phyloP scores from a whole-genome alignment of 1,140 invertebrate species.

The Caerostris darwini region DNA sequence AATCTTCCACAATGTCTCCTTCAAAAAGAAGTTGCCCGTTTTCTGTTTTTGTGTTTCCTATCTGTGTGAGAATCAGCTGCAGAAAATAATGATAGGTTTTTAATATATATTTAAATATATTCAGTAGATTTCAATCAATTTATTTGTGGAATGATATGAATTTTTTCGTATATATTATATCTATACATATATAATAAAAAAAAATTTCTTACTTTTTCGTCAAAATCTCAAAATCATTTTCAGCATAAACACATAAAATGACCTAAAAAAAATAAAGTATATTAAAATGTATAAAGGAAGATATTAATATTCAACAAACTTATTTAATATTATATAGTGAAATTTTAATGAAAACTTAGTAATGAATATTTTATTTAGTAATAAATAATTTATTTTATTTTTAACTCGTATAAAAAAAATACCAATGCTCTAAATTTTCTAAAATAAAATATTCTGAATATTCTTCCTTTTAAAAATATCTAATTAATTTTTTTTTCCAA shows the following conservation, averaged over 20 bases:
- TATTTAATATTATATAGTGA: no score
- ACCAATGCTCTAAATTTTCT: no score
- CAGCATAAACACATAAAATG: not conserved
- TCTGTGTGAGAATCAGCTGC: constrained; percentile 28
- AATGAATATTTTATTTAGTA: no score
- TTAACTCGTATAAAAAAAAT: no score
- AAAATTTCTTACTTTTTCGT: constrained; percentile 47
- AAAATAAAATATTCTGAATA: no score
- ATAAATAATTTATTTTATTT: no score
- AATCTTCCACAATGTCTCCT: constrained; percentile 55
- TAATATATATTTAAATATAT: not conserved
- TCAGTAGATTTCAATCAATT: not conserved
- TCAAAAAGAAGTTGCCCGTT: constrained; percentile 58
- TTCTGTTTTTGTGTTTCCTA: not conserved
- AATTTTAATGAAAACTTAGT: no score
- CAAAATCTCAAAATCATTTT: constrained; percentile 31
- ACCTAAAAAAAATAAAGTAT: not conserved
- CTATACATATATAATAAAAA: not conserved
- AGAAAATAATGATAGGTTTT: not conserved
- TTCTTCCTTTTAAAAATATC: no score
- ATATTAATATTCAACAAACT: no score
- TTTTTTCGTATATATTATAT: not conserved
- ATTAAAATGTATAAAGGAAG: no score
- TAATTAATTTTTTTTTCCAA: no score
- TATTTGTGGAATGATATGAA: no score